Evolutionary conservation across 2,797 vertebrate species (phyloP).

Genomic region (Allobates femoralis): DNA sequence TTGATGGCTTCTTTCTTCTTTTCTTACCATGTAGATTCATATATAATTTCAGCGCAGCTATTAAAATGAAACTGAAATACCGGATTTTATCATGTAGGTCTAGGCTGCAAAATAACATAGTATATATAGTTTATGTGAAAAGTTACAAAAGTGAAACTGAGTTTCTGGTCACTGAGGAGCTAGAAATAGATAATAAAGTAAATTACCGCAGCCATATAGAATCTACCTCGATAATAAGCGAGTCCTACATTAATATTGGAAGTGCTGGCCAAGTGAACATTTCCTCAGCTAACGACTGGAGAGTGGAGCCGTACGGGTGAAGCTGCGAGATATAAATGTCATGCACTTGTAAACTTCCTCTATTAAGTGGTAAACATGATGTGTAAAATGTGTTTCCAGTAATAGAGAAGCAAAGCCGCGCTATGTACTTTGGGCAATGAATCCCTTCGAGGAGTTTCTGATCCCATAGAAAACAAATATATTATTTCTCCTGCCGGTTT

Average conservation of each 20-base stretch:
- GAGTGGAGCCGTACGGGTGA: constrained; percentile 1
- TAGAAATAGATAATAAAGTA: not conserved
- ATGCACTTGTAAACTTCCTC: constrained; percentile 44
- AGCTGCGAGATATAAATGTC: constrained; percentile 35
- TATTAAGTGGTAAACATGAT: constrained; percentile 53
- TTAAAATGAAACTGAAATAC: not conserved
- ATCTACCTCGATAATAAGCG: not conserved
- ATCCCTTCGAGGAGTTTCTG: constrained; percentile 46
- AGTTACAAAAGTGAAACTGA: not conserved
- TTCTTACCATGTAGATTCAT: not conserved
- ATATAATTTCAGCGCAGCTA: not conserved
- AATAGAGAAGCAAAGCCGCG: constrained; percentile 25
- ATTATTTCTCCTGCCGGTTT: constrained; percentile 39
- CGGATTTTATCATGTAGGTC: not conserved
- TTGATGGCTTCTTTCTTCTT: too few species aligned
- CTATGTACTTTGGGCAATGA: constrained; percentile 29
- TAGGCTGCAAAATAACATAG: not conserved
- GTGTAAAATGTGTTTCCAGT: constrained; percentile 37
- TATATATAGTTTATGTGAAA: not conserved
- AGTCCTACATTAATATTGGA: not conserved
- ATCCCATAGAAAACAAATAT: constrained; percentile 48
- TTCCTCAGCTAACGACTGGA: constrained; percentile 1
- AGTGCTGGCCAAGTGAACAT: constrained; percentile 2
- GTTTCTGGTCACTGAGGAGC: not conserved
- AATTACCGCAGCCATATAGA: not conserved